Conservation (phyloP, 1,140 invertebrate genomes). For the Zaprionus taronus region DNA sequence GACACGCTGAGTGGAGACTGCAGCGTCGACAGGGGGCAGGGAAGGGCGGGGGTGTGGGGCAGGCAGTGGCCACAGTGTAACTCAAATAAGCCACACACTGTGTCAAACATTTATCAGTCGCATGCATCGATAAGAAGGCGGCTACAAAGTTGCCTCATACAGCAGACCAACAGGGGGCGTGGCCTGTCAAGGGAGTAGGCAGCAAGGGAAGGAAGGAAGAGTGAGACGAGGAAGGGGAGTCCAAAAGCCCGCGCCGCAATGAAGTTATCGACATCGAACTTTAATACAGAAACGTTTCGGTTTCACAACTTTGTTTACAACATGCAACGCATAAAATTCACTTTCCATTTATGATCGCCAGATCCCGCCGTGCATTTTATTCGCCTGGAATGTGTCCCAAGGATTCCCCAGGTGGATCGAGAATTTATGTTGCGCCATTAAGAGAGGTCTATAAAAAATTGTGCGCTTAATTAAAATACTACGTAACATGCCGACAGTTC, state of each 20-base stretch:
- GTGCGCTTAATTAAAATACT: conserved; percentile 76
- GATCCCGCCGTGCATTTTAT: conserved; percentile 62
- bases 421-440: conserved; percentile 73
- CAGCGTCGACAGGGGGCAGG: not conserved
- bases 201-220: not conserved
- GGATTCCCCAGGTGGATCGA: conserved; percentile 35
- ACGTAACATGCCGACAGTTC: conserved; percentile 40
- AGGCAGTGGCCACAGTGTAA: conserved; percentile 23
- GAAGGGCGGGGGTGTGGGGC: not conserved
- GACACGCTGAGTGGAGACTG: conserved; percentile 45
- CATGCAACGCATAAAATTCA: conserved; percentile 72
- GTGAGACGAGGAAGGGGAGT: not conserved
- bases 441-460: conserved; percentile 70
- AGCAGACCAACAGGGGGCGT: not conserved
- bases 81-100: conserved; percentile 63
- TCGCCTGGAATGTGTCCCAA: conserved; percentile 17
- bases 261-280: conserved; percentile 60
- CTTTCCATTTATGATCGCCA: conserved; percentile 61
- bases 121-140: conserved; percentile 63
- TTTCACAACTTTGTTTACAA: conserved; percentile 70
- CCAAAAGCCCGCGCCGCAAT: conserved; percentile 45
- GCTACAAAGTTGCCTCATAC: conserved; percentile 64
- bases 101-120: conserved; percentile 76
- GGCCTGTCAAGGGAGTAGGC: not conserved
- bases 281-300: conserved; percentile 60